Evolutionary conservation across 1,140 invertebrate species (phyloP).

Genomic region (Drosophila prosaltans): DNA sequence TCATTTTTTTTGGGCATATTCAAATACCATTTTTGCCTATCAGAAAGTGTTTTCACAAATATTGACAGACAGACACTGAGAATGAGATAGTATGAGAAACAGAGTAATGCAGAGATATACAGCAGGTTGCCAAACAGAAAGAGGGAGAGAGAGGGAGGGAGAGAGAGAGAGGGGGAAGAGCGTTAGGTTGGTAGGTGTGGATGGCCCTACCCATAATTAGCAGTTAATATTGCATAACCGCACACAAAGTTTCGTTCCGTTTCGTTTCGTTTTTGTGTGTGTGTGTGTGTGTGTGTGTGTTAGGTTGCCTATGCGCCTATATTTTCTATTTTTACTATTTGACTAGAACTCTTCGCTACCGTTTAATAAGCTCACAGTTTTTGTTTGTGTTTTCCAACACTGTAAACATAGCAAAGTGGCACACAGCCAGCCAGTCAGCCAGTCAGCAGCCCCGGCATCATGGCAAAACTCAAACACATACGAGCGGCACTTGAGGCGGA

Average conservation of each 20-base stretch:
- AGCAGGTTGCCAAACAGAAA: too few species aligned
- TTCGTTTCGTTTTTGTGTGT: background rate
- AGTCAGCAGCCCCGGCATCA: conserved; percentile 9
- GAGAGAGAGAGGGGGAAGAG: background rate
- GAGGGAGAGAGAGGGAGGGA: background rate
- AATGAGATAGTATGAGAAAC: background rate
- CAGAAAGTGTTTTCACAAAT: conserved; percentile 80
- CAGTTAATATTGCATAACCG: conserved; percentile 78
- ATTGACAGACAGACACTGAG: conserved; percentile 64
- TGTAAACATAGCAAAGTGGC: conserved; percentile 55
- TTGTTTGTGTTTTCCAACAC: conserved; percentile 80
- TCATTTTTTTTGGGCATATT: conserved; percentile 51
- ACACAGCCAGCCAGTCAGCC: conserved; percentile 18
- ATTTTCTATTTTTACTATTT: conserved; percentile 71
- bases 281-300: background rate
- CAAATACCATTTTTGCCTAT: conserved; percentile 78
- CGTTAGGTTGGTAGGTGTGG: background rate
- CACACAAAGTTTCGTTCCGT: conserved; percentile 43
- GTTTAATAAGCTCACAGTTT: conserved; percentile 81
- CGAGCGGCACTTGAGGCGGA: background rate
- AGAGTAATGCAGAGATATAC: too few species aligned
- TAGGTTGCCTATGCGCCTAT: background rate
- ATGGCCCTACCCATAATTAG: conserved; percentile 59
- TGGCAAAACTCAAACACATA: conserved; percentile 60
- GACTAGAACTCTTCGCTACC: conserved; percentile 60